Conservation (phyloP, 2,888 invertebrate genomes). For the Abrostola triplasia region DNA sequence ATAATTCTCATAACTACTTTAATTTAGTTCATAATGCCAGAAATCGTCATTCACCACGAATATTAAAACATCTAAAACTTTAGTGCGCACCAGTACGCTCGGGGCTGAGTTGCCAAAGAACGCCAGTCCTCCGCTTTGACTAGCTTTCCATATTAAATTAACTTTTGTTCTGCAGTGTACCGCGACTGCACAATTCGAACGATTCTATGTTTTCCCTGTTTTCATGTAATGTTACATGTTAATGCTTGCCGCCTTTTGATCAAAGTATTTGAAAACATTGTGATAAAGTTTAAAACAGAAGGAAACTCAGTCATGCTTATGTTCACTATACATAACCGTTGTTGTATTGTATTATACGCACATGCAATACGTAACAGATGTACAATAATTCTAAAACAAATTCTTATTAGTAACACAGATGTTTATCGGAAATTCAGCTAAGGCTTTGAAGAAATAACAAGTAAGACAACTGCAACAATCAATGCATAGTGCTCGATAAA, state of each 20-base stretch:
- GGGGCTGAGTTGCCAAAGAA: slow-evolving; percentile 53
- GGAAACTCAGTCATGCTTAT: background rate
- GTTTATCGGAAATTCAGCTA: no score
- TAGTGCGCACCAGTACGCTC: slow-evolving; percentile 35
- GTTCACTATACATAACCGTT: no score
- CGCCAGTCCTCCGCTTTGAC: slow-evolving; percentile 51
- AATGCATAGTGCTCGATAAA: background rate
- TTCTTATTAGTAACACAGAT: no score
- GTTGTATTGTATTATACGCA: no score
- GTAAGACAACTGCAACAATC: no score
- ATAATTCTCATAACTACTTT: slow-evolving; percentile 18
- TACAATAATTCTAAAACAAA: no score
- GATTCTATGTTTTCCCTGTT: slow-evolving; percentile 27
- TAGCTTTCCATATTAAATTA: slow-evolving; percentile 59
- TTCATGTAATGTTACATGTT: slow-evolving; percentile 41
- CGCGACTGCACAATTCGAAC: slow-evolving; percentile 42
- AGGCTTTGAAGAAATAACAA: no score
- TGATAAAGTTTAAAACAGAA: slow-evolving; percentile 20
- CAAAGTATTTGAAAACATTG: slow-evolving; percentile 4
- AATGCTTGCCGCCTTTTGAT: slow-evolving; percentile 23
- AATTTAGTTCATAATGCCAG: slow-evolving; percentile 22
- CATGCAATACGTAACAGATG: no score
- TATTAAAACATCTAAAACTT: slow-evolving; percentile 16
- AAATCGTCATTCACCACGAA: slow-evolving; percentile 19
- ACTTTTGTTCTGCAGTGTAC: slow-evolving; percentile 55